A percentile compares a stretch with the other conserved stretches of the same genome.
phyloP scores from a whole-genome alignment of 2,888 invertebrate species.

The Galeruca laticollis region DNA sequence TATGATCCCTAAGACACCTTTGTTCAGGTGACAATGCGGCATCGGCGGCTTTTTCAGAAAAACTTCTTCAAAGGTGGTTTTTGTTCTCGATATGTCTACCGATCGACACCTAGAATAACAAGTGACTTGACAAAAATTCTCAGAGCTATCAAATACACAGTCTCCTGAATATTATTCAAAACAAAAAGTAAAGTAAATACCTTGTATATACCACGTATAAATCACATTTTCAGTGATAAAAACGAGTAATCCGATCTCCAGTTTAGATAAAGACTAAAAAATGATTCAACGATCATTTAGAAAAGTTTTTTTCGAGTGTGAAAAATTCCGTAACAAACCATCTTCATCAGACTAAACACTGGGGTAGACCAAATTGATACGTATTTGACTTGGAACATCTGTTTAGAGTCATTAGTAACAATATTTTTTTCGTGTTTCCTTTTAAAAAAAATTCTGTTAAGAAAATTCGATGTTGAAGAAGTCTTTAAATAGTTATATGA shows the following conservation, averaged over 20 bases:
- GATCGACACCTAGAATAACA: constrained; percentile 55
- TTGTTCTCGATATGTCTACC: constrained; percentile 56
- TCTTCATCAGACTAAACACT: constrained; percentile 11
- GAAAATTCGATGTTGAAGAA: neutral
- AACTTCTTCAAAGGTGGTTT: constrained; percentile 51
- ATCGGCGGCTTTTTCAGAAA: constrained; percentile 14
- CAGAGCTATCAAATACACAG: constrained; percentile 44
- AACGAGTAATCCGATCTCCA: neutral
- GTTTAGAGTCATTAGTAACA: constrained; percentile 8
- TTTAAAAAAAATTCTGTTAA: no score
- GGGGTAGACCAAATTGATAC: constrained; percentile 9
- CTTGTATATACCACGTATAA: no score
- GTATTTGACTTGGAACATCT: constrained; percentile 3
- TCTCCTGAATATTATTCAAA: no score
- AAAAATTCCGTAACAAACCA: constrained; percentile 11
- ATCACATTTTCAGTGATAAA: neutral
- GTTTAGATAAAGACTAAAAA: neutral
- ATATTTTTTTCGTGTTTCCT: neutral
- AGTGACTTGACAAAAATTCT: constrained; percentile 51
- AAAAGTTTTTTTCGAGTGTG: constrained; percentile 1
- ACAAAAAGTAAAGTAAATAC: no score
- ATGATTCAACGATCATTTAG: constrained; percentile 1
- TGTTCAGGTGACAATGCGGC: constrained; percentile 27
- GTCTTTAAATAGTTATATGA: no score
- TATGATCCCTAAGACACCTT: constrained; percentile 20